Percentiles rank a stretch among this genome's conserved stretches.
These are phyloP conservation scores for Eptatretus atami DNA, from an alignment of 2,797 vertebrate species.

Conservation along the genomic window DNA sequence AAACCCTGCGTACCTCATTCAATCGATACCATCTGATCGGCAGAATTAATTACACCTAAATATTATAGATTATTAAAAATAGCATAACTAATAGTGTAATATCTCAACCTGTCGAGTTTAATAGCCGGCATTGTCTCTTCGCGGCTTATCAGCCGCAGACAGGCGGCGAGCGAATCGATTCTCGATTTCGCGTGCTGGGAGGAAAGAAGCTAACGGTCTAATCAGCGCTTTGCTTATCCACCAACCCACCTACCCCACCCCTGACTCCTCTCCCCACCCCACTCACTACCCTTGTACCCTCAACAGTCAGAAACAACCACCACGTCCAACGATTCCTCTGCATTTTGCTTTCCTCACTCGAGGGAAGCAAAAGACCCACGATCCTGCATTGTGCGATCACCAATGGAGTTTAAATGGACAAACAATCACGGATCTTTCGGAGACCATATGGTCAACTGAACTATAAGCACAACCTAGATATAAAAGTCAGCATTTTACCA, in stretches of 20 bases:
- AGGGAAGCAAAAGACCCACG: too few relatives aligned
- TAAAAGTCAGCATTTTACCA: too few relatives aligned
- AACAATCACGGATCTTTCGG: too few relatives aligned
- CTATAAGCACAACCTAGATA: too few relatives aligned
- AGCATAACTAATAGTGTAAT: conserved; percentile 99
- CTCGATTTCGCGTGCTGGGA: conserved; percentile 14
- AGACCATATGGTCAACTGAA: too few relatives aligned
- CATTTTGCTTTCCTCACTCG: too few relatives aligned
- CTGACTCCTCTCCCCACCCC: background rate
- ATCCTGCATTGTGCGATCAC: too few relatives aligned
- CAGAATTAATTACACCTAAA: conserved; percentile 99
- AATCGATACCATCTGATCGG: conserved; percentile 90
- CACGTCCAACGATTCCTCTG: too few relatives aligned
- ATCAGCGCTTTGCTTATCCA: conserved; percentile 4
- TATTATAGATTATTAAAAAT: conserved; percentile 99
- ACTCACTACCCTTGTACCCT: background rate
- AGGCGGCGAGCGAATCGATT: conserved; percentile 99
- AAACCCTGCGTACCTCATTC: conserved; percentile 59
- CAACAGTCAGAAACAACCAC: too few relatives aligned
- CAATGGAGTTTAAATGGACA: too few relatives aligned
- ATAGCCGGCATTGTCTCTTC: conserved; percentile 99
- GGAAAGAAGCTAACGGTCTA: background rate
- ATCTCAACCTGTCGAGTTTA: conserved; percentile 99
- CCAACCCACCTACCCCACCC: conserved; percentile 4
- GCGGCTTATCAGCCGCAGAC: conserved; percentile 82